Evolutionary conservation across 2,888 invertebrate genomes (phyloP), one percentile per base, ranked within the genome.

Genomic region (Tachystola acroxantha): DNA sequence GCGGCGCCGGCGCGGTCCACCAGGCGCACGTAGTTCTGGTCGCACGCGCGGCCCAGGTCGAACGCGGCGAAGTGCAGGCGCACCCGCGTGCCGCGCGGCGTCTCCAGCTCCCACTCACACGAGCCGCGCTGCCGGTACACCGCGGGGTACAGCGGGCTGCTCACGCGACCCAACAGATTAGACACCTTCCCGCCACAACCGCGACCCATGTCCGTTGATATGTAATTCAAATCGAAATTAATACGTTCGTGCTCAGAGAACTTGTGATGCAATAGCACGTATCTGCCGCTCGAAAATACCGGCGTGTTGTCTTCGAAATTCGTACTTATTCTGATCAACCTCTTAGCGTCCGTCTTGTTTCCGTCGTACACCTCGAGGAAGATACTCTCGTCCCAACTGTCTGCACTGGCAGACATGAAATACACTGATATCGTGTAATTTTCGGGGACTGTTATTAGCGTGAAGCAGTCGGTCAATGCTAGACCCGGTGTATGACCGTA

Each of bases 371-470:
- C 56, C 32, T 89, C 71, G 3, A 91, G 50, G 25, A 65, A 84
- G 27, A 62, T 60, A 0, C 62, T 36, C 0, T 61, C 48, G 13
- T 76, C 63, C 38, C 64, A 68, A 26, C 69, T 66, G 39, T 53
- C 53, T 2, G 66, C 57, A 1, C 12, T 10, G 11, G 63, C 33
- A 14, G 34, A 46, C 7, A 76, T 42, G 40, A 87, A 78, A 54
- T 93, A 96, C 1, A 94, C 53, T 0, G 94, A 91, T 44, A 97
- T 89, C 0, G 93, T 93, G 53, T 79, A 80, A 65, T 90, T 93
- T 51, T 62, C 84, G 1, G 91, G 90, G 0, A 91, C 92, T 9
- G 82, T 88, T 13, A 97, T 92, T 3, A 88, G 88, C 0, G 92
- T 88, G 46, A 85, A 86, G 64, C 96, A 97, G 45, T 82, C 37